A percentile compares a stretch with the other conserved stretches of the same genome.
These are phyloP conservation scores for Drosophila crucigera DNA, from an alignment of 2,888 invertebrate genomes.

Conservation along the genomic window DNA sequence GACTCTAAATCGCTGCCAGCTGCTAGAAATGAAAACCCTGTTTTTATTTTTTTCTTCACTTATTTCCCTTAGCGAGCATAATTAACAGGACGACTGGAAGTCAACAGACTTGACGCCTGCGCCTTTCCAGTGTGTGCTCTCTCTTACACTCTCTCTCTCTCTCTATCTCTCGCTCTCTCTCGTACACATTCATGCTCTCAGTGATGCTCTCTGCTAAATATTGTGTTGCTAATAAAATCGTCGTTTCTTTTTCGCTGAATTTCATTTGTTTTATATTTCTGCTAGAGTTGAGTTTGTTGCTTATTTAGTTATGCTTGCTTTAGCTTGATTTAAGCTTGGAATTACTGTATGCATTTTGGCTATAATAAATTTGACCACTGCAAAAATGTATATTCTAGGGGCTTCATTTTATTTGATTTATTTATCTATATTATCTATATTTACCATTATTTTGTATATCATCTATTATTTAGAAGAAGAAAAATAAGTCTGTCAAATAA, in stretches of 20 bases:
- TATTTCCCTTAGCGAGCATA: slow-evolving; percentile 45
- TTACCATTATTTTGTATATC: slow-evolving; percentile 1
- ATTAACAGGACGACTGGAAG: slow-evolving; percentile 38
- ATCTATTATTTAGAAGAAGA: not conserved
- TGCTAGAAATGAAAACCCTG: slow-evolving; percentile 53
- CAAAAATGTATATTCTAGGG: slow-evolving; percentile 33
- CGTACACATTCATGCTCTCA: not conserved
- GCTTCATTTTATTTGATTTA: not conserved
- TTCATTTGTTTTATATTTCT: slow-evolving; percentile 61
- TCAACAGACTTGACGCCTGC: slow-evolving; percentile 33
- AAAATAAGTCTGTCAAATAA: not conserved
- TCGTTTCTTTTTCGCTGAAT: slow-evolving; percentile 71
- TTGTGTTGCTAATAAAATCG: slow-evolving; percentile 34
- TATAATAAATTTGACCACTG: slow-evolving; percentile 62
- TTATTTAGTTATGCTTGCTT: slow-evolving; percentile 61
- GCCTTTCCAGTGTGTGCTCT: slow-evolving; percentile 16
- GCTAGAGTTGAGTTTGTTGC: slow-evolving; percentile 11
- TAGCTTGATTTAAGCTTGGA: slow-evolving; percentile 75
- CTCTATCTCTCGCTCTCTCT: slow-evolving; percentile 13
- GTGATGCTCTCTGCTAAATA: slow-evolving; percentile 29
- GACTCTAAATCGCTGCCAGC: slow-evolving; percentile 36
- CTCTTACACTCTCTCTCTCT: slow-evolving; percentile 13
- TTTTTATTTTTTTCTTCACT: slow-evolving; percentile 22
- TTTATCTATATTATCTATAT: slow-evolving; percentile 11
- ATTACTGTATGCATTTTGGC: slow-evolving; percentile 70